A percentile compares a stretch with the other conserved stretches of the same genome.
phyloP scores from a whole-genome alignment of 2,113 vertebrate genomes.

The Podocnemis expansa region DNA sequence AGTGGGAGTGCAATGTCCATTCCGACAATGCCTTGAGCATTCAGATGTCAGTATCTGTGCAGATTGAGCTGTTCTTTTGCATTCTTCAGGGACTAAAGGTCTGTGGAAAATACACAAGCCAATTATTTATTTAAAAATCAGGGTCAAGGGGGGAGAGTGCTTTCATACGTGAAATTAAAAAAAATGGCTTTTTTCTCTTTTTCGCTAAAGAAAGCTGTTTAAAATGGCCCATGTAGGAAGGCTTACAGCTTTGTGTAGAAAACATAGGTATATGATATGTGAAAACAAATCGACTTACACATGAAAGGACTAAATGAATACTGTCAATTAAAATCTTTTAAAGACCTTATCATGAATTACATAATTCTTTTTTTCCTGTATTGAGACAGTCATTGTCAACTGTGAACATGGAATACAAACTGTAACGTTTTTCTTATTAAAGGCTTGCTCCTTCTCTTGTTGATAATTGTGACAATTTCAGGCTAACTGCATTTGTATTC shows the following conservation, averaged over 20 bases:
- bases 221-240: neutral
- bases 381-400: neutral
- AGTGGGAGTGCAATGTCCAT: conserved; percentile 93
- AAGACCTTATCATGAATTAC: neutral
- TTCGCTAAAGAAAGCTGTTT: neutral
- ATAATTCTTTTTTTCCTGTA: neutral
- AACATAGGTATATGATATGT: neutral
- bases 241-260: neutral
- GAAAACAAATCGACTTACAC: conserved; percentile 2
- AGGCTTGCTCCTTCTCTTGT: neutral
- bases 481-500: neutral
- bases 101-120: conserved; percentile 72
- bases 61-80: conserved; percentile 84
- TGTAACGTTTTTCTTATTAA: neutral
- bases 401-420: neutral
- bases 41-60: conserved; percentile 90
- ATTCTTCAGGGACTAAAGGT: conserved; percentile 92
- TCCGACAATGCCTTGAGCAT: conserved; percentile 93
- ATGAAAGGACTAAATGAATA: neutral
- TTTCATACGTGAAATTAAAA: neutral
- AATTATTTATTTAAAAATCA: neutral
- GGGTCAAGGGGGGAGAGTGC: neutral
- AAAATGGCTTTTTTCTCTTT: neutral
- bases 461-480: neutral
- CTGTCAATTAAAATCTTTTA: neutral